phyloP scores from a whole-genome alignment of 2,888 invertebrate genomes.

The Lapara coniferarum region DNA sequence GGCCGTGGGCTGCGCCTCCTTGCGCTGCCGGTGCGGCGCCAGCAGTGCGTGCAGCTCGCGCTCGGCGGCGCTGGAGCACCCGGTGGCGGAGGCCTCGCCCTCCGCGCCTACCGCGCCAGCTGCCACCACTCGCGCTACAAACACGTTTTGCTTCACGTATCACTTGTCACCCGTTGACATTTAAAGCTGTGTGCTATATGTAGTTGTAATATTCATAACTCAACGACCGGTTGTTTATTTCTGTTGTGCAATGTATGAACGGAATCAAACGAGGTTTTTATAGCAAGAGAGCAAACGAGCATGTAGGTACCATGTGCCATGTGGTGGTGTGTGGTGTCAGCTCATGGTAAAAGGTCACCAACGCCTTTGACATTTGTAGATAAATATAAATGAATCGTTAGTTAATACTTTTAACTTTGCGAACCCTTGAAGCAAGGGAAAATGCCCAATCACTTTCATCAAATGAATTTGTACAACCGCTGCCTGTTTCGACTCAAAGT shows the following conservation, averaged over 20 bases:
- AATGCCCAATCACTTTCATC: no score
- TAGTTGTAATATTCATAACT: background rate
- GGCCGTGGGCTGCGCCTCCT: constrained; percentile 38
- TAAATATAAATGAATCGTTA: no score
- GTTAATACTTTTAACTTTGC: no score
- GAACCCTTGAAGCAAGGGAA: no score
- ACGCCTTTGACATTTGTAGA: no score
- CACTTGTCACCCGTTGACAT: background rate
- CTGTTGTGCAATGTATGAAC: background rate
- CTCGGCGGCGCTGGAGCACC: constrained; percentile 46
- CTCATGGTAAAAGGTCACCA: no score
- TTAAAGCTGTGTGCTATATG: background rate
- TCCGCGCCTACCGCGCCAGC: background rate
- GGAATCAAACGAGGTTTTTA: background rate
- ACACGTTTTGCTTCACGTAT: background rate
- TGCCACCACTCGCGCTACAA: background rate
- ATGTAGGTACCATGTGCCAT: no score
- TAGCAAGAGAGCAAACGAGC: background rate
- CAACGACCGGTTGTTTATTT: background rate
- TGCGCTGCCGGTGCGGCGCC: constrained; percentile 54
- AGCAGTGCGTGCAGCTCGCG: constrained; percentile 62
- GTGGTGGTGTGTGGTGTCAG: no score
- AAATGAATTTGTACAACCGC: no score
- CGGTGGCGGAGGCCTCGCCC: constrained; percentile 23
- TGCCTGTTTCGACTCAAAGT: no score